phyloP scores from a whole-genome alignment of 2,888 invertebrate genomes.

The Selenia dentaria region DNA sequence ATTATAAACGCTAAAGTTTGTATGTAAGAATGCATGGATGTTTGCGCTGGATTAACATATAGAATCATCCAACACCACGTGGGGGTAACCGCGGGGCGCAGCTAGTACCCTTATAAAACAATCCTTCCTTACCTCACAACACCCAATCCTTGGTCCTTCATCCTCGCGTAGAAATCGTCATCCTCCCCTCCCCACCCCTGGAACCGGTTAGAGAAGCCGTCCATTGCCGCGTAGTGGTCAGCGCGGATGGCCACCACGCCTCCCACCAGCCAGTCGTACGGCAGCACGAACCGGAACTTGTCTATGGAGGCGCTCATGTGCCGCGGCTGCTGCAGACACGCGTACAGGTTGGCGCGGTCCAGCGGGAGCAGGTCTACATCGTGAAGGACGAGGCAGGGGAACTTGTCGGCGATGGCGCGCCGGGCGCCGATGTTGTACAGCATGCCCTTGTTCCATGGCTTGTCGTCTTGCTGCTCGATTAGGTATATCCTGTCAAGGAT shows the following conservation, averaged over 20 bases:
- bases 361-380: slow-evolving; percentile 96
- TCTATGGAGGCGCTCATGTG: slow-evolving; percentile 96
- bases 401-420: slow-evolving; percentile 88
- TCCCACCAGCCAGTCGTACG: slow-evolving; percentile 58
- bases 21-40: too few species aligned
- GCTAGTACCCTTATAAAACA: too few species aligned
- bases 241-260: slow-evolving; percentile 67
- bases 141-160: slow-evolving; percentile 46
- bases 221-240: slow-evolving; percentile 56
- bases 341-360: slow-evolving; percentile 92
- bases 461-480: slow-evolving; percentile 91
- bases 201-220: slow-evolving; percentile 73
- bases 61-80: too few species aligned
- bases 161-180: slow-evolving; percentile 64
- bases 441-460: slow-evolving; percentile 94
- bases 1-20: too few species aligned
- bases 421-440: slow-evolving; percentile 94
- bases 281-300: slow-evolving; percentile 81
- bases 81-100: too few species aligned
- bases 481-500: slow-evolving; percentile 87
- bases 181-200: slow-evolving; percentile 79
- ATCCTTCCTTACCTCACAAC: slow-evolving; percentile 67
- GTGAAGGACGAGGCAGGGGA: slow-evolving; percentile 94
- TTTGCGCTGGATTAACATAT: too few species aligned
- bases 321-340: slow-evolving; percentile 90